phyloP scores from a whole-genome alignment of 2,888 invertebrate genomes.

The Nomada fabriciana region DNA sequence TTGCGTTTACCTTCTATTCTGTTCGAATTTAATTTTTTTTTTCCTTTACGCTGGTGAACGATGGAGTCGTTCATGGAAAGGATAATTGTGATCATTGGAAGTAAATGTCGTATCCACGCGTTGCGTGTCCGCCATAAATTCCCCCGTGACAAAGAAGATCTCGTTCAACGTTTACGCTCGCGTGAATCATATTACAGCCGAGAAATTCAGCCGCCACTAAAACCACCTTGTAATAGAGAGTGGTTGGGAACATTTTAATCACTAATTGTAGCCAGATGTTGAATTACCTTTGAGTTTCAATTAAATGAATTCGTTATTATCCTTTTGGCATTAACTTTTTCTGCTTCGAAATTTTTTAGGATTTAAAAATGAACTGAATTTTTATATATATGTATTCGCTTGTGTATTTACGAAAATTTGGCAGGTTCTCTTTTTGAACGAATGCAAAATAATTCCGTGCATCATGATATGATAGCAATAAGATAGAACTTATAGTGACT shows the following conservation, averaged over 20 bases:
- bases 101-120: slow-evolving; percentile 29
- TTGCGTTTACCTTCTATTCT: background rate
- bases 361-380: too few relatives aligned
- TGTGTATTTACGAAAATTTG: too few relatives aligned
- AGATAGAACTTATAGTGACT: too few relatives aligned
- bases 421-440: too few relatives aligned
- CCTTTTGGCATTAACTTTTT: background rate
- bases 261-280: background rate
- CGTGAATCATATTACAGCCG: slow-evolving; percentile 21
- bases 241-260: slow-evolving; percentile 16
- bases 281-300: background rate
- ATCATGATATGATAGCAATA: too few relatives aligned
- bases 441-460: too few relatives aligned
- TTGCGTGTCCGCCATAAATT: slow-evolving; percentile 23
- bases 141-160: slow-evolving; percentile 35
- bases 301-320: background rate
- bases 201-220: background rate
- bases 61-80: background rate
- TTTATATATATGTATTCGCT: too few relatives aligned
- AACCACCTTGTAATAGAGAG: background rate
- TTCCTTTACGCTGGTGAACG: slow-evolving; percentile 8
- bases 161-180: slow-evolving; percentile 15
- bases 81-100: slow-evolving; percentile 9
- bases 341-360: too few relatives aligned
- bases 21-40: background rate